Conservation (phyloP, 2,797 vertebrate genomes). For the Tangara arthus region DNA sequence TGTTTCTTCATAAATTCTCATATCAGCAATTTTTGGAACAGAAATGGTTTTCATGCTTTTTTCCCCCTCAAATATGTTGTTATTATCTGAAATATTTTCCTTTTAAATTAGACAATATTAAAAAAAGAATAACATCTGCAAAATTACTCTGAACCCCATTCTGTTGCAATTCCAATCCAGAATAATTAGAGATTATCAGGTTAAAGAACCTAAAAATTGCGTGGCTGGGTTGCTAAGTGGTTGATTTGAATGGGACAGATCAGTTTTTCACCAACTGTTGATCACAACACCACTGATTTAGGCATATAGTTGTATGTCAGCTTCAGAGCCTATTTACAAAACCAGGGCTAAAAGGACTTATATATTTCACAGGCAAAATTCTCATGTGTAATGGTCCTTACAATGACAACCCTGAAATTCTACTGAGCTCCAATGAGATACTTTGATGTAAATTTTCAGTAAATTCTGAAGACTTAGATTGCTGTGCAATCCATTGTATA, state of each 20-base stretch:
- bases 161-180: neutral
- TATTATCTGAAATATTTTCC: constrained; percentile 40
- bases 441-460: neutral
- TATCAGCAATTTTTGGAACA: constrained; percentile 67
- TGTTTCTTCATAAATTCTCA: constrained; percentile 57
- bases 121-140: constrained; percentile 4
- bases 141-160: neutral
- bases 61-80: neutral
- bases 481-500: neutral
- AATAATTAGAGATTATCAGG: constrained; percentile 18
- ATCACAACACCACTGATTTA: neutral
- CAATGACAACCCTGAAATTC: neutral
- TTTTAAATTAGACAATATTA: constrained; percentile 42
- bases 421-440: neutral
- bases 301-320: neutral
- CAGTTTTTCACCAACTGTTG: constrained; percentile 3
- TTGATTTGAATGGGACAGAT: neutral
- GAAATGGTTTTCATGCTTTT: constrained; percentile 34
- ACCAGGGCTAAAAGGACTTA: neutral
- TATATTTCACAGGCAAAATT: neutral
- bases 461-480: neutral
- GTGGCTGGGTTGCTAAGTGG: neutral
- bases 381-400: neutral
- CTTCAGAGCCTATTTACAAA: neutral
- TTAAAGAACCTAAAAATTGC: neutral